phyloP scores from a whole-genome alignment of 1,140 invertebrate species.

The Steinernema khuongi region DNA sequence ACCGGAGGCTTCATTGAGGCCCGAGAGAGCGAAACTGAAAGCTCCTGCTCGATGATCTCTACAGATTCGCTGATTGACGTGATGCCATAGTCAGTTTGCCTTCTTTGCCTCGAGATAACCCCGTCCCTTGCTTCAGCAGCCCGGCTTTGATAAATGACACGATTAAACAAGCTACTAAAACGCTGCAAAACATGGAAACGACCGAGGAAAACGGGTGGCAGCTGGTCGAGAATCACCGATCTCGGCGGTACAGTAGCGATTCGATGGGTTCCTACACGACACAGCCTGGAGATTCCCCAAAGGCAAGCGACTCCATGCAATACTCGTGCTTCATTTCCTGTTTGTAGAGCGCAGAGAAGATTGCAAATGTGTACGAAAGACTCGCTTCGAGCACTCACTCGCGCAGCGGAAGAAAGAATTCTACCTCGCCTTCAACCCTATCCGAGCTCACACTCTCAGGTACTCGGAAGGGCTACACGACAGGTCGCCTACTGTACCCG shows the following conservation, averaged over 20 bases:
- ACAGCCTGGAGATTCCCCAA: background rate
- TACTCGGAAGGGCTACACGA: background rate
- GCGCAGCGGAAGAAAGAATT: background rate
- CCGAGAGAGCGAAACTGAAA: conserved; percentile 21
- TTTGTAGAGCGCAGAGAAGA: background rate
- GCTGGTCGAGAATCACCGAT: background rate
- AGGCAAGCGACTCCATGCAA: background rate
- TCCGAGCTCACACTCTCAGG: background rate
- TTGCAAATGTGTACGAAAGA: background rate
- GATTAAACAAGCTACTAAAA: background rate
- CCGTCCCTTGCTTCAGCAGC: background rate
- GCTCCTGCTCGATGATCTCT: conserved; percentile 24
- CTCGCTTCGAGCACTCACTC: background rate
- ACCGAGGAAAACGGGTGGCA: background rate
- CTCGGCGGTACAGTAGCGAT: background rate
- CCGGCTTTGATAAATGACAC: background rate
- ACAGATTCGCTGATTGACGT: conserved; percentile 3
- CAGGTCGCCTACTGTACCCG: background rate
- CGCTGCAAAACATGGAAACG: background rate
- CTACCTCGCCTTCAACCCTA: background rate
- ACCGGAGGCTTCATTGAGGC: background rate
- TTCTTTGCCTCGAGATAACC: background rate
- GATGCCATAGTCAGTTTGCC: background rate
- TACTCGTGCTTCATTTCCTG: background rate
- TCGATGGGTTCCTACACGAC: conserved; percentile 8